Evolutionary conservation across 2,888 invertebrate genomes (phyloP).

Genomic region (Margaritifera margaritifera): DNA sequence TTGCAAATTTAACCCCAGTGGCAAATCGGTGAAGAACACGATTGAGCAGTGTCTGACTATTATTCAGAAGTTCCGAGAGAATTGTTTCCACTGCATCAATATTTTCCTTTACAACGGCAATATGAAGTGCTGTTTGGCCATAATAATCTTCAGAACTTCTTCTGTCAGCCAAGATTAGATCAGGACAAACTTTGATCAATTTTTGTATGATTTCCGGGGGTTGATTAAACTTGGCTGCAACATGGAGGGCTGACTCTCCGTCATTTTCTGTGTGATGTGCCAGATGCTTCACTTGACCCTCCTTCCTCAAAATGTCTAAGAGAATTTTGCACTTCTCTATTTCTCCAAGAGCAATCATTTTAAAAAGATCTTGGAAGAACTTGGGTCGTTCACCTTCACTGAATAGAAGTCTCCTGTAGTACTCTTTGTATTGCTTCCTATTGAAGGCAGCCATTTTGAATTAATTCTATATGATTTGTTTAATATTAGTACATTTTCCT

Average conservation of each 20-base stretch:
- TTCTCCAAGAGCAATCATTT: conserved; percentile 23
- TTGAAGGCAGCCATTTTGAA: background rate
- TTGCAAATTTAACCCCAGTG: conserved; percentile 36
- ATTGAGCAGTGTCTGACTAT: conserved; percentile 25
- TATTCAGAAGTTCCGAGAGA: conserved; percentile 27
- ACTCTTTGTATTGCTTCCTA: conserved; percentile 33
- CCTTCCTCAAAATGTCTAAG: conserved; percentile 25
- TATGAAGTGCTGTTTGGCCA: conserved; percentile 47
- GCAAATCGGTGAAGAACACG: conserved; percentile 39
- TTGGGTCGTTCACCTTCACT: conserved; percentile 20
- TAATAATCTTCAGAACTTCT: conserved; percentile 36
- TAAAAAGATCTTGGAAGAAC: conserved; percentile 26
- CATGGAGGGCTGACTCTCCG: conserved; percentile 44
- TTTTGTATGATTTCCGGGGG: conserved; percentile 29
- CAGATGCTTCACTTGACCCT: conserved; percentile 19
- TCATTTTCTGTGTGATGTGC: conserved; percentile 25
- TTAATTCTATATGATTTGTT: too few species aligned
- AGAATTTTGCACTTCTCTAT: conserved; percentile 26
- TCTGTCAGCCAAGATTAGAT: conserved; percentile 35
- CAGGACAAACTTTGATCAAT: conserved; percentile 35
- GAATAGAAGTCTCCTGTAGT: conserved; percentile 27
- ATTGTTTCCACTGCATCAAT: conserved; percentile 33
- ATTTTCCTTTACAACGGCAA: conserved; percentile 47
- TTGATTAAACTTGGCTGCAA: conserved; percentile 45
- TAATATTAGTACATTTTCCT: too few species aligned